Evolutionary conservation across 2,888 invertebrate genomes (phyloP), one percentile per base, ranked within the genome.

Genomic region (Heliconius ethilla): DNA sequence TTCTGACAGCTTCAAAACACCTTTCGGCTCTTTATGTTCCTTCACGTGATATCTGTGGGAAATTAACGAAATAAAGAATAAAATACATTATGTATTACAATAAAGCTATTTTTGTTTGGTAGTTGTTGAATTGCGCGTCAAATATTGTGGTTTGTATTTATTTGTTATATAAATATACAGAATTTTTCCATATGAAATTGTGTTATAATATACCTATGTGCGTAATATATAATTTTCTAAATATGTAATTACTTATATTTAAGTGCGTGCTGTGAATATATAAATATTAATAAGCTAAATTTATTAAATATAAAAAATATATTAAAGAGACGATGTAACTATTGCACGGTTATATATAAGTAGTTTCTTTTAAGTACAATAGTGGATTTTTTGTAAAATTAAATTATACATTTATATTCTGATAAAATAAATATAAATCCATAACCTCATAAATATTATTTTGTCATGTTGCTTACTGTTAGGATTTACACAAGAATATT

Each of bases 1-100:
- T 86, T 98, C 97, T 0, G 97, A 97, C 86, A 98, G 95, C 87
- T 96, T 95, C 79, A 98, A 95, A 67, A 97, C 95, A 79, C 98
- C 97, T 92, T 98, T 98, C 0, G 98, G 97, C 85, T 97, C 97
- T 91, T 96, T 96, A 83, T 95, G 95, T 87, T 97, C 97, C 84
- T 96, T 96, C 0, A 97, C 96, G 85, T 96, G 96, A 89, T 97
- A 97, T 87, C 94, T 94, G 79, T 81, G 85, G 82, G 83, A 79
- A 73, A 51, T 73, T 37, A 22, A 40, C 27, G 27, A 27, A 69
- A 65, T 29, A 40, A 63, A 22, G 67, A 70, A 74, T 63, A 33
- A 33, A 69, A 55, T n/a, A 55, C 22, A 29, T 65, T 65, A 29
- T 37, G n/a, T 15, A 22, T 55, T 1, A 55, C 6, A 37, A 40